Base-by-base conservation (phyloP, 2,113 vertebrate species). In the Cryptotis parvus region DNA sequence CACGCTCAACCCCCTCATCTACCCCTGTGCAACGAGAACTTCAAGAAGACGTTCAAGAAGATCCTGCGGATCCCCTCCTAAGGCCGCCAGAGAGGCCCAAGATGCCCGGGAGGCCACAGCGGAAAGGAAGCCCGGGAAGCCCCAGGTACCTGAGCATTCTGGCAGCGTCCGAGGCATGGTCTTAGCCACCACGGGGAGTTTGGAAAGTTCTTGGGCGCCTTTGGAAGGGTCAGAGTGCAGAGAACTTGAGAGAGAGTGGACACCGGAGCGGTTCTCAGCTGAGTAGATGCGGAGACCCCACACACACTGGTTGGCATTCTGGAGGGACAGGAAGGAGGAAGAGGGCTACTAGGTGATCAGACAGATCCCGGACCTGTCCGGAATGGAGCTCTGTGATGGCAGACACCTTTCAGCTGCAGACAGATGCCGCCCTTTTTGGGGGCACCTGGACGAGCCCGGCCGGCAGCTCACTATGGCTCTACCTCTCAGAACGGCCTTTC, bases 11-110 rank as follows among this genome's bases (percentile, higher is more conserved):
- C 99, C 99, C 1, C 98, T 99, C 92, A 99, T 99, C 73, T 99
- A 99, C 41, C 99, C 99, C 97, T 99, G 39, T 99, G 99, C 93
- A 99, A 99, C 27, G 98, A 99, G 18, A 99, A 99, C 87, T 99
- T 99, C 95, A 99, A 99, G 97, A 98, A 98, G 92, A 98, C 99
- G 12, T 99, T 99, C 95, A 99, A 98, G 97, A 99, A 97, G 91
- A 98, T 99, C 81, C 97, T 99, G 86, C 98, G 96, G 77, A 96
- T 98, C 75, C 95, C 1, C 9, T 96, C 94, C 94, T 91, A 91
- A 87, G 84, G 22, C 22, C 55, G 22, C 39, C 24, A 4, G 12
- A 1, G 26, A n/a, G 20, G 37, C 35, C 43, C 49, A 45, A 2
- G 26, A 52, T 69, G 75, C 49, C 58, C 14, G 55, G 55, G 63